Evolutionary conservation across 1,140 invertebrate genomes (phyloP).

Genomic region (Pseudobourletiella spinata): DNA sequence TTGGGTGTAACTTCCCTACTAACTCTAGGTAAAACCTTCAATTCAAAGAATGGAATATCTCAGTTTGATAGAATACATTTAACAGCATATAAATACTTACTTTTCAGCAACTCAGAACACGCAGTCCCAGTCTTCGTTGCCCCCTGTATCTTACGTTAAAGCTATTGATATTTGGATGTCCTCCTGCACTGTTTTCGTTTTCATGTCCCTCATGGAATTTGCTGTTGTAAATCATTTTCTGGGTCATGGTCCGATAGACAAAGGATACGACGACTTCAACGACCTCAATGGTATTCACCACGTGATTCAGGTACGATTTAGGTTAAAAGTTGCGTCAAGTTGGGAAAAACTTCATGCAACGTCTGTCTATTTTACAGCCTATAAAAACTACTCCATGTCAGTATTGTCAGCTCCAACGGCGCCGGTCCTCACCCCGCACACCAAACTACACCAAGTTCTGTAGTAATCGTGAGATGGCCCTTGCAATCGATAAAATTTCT

Average conservation of each 20-base stretch:
- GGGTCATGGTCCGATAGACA: slow-evolving; percentile 75
- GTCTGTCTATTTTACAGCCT: slow-evolving; percentile 37
- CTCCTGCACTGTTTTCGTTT: slow-evolving; percentile 85
- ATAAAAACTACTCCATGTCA: slow-evolving; percentile 40
- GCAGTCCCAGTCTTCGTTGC: slow-evolving; percentile 71
- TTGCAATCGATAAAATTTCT: slow-evolving; percentile 77
- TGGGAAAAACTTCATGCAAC: not conserved
- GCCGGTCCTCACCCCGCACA: slow-evolving; percentile 32
- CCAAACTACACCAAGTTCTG: slow-evolving; percentile 77
- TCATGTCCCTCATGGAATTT: slow-evolving; percentile 85
- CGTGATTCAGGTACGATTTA: slow-evolving; percentile 9
- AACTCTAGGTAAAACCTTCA: slow-evolving; percentile 23
- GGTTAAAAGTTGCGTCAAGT: not conserved
- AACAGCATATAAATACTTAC: not conserved
- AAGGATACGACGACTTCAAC: slow-evolving; percentile 72
- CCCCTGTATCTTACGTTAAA: slow-evolving; percentile 55
- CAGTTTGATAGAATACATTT: not conserved
- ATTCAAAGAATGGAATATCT: not conserved
- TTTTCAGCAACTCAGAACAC: slow-evolving; percentile 32
- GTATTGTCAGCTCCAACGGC: slow-evolving; percentile 40
- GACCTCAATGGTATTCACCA: slow-evolving; percentile 47
- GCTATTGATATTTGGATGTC: slow-evolving; percentile 38
- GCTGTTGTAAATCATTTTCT: slow-evolving; percentile 86
- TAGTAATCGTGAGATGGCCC: slow-evolving; percentile 67
- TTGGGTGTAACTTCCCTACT: slow-evolving; percentile 36